phyloP scores from a whole-genome alignment of 2,888 invertebrate species.

The Sesamia inferens region DNA sequence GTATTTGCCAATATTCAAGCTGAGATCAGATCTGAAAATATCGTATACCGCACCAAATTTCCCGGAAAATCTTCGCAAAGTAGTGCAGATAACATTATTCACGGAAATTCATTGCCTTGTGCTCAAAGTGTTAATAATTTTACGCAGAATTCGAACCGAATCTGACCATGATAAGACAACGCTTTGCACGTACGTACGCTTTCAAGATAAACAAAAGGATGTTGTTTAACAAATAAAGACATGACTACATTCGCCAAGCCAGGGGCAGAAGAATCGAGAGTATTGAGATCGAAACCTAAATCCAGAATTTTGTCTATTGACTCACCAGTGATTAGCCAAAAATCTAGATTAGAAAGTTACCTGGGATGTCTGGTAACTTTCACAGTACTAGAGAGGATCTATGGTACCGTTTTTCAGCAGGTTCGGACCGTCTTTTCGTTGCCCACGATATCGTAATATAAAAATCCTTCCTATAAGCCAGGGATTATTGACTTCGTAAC shows the following conservation, averaged over 20 bases:
- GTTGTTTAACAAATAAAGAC: neutral
- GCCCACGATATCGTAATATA: neutral
- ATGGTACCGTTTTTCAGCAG: neutral
- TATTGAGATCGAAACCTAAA: neutral
- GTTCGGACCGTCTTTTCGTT: neutral
- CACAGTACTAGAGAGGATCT: neutral
- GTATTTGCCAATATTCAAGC: neutral
- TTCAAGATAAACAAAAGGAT: conserved; percentile 26
- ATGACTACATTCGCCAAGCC: conserved; percentile 11
- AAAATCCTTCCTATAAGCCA: neutral
- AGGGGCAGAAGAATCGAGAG: neutral
- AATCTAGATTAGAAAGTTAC: too few species aligned
- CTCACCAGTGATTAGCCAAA: too few species aligned
- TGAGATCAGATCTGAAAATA: conserved; percentile 33
- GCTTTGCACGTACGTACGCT: conserved; percentile 42
- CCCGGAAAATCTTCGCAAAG: conserved; percentile 30
- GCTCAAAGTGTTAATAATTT: conserved; percentile 44
- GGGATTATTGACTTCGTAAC: neutral
- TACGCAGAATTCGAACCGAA: conserved; percentile 40
- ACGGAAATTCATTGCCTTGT: conserved; percentile 32
- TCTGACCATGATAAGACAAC: conserved; percentile 45
- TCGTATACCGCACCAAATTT: conserved; percentile 11
- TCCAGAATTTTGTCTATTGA: neutral
- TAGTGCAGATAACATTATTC: conserved; percentile 35
- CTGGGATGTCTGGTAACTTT: neutral